Evolutionary conservation across 2,888 invertebrate species (phyloP), one percentile per base, ranked within the genome.

Genomic region (Malacosoma neustria): DNA sequence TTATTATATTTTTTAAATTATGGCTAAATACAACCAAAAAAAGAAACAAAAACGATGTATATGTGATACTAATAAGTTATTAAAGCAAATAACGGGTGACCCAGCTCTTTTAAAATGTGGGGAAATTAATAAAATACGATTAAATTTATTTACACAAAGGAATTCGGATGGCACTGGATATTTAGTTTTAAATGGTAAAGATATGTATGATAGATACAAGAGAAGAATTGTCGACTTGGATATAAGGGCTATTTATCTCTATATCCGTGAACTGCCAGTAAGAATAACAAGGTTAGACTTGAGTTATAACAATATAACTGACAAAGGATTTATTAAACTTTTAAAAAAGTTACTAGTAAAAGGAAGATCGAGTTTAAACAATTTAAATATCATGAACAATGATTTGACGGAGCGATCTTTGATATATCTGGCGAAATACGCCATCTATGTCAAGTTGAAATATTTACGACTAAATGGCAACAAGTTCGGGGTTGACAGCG

Each of bases 311-410:
- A 51, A 80, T 33, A 87, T 91, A 6, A 87, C 87, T 0, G 87
- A 89, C 43, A 42, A 42, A 11, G 89, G 88, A 0, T 74, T 89
- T 13, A 60, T 58, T 32, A 77, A 72, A 41, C 46, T 88, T 7
- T 46, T 81, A 2, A 77, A 86, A 49, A 66, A 72, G 11, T 60
- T 81, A 4, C 63, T 88, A 1, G 50, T 79, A 0, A 72, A 87
- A 57, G 61, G 69, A 0, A 54, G 80, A 35, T 87, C 89, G 0
- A 76, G 85, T 38, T 41, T 90, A 0, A 51, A 68, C 1, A 79
- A 88, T 46, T 50, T 91, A 12, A 88, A 89, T 54, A 52, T 91
- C 1, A 87, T 87, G 74, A 86, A 87, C 37, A 90, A 90, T 45
- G 63, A 87, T 33, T 58, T 91, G 30, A 72, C 74, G 0, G 69